Base-by-base conservation (phyloP, 2,888 invertebrate genomes). In the Temnothorax unifasciatus region DNA sequence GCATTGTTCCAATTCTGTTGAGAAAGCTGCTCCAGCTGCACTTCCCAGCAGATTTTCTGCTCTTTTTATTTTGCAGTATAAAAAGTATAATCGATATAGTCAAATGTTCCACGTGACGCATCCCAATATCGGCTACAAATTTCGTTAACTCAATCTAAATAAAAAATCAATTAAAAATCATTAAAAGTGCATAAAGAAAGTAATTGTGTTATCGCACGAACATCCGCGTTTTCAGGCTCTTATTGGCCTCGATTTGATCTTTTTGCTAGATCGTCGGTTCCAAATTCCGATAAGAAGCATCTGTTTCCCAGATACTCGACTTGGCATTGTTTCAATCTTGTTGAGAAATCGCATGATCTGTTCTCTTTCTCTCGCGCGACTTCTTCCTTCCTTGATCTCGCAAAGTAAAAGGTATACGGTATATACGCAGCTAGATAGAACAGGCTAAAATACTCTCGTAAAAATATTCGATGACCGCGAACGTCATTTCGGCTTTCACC, bases 401-500 rank as follows among this genome's bases (percentile, higher is more conserved):
- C 29, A 77, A 29, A 69, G 66, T 29, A 69, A 77, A 68, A 68
- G 54, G 15, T 41, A 2, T 2, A 1, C 4, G 34, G 29, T 29
- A 29, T 29, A 29, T 3, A 4, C 8, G 41, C 50, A 25, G 15
- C 41, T 44, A 57, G 44, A 54, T n/a, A 68, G 44, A 77, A 68
- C 13, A 29, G 21, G 15, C 29, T 15, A 50, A 50, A 50, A 50
- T 18, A 18, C 6, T 50, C 11, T 77, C 29, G 34, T 71, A 34
- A 71, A 71, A 69, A 69, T 29, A 69, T 29, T 29, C 25, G 38
- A 52, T 29, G 8, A 66, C 52, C 38, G 25, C 68, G n/a, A 44
- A 44, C 29, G 11, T 41, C 29, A 41, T 76, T 34, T 50, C 21
- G 57, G 29, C 77, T 79, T 79, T 79, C 77, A 79, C 77, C 77